Evolutionary conservation across 2,797 vertebrate genomes (phyloP).

Genomic region (Sphaeramia orbicularis): DNA sequence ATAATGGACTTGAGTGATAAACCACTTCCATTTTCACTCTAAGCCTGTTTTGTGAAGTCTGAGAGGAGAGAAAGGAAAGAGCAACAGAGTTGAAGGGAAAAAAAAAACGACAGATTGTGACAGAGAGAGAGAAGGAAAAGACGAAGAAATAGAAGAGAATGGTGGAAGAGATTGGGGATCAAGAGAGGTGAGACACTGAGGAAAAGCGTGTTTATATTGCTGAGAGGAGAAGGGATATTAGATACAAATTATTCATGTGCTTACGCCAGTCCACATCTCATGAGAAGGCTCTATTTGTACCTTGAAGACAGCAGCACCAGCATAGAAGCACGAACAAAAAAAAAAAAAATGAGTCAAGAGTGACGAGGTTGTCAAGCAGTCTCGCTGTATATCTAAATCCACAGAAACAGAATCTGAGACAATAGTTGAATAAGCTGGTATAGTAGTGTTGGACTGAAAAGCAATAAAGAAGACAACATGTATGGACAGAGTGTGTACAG

Average conservation of each 20-base stretch:
- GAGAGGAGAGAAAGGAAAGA: conserved; percentile 12
- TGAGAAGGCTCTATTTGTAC: conserved; percentile 58
- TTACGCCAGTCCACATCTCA: conserved; percentile 55
- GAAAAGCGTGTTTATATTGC: conserved; percentile 68
- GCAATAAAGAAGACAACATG: not conserved
- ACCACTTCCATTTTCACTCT: conserved; percentile 55
- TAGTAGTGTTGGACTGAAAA: conserved; percentile 5
- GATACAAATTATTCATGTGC: conserved; percentile 81
- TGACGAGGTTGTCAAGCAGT: conserved; percentile 18
- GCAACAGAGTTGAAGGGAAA: not conserved
- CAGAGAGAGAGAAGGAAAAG: conserved; percentile 32
- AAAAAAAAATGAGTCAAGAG: not conserved
- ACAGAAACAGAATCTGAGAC: not conserved
- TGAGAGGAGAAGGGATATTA: conserved; percentile 73
- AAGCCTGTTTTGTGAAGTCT: conserved; percentile 59
- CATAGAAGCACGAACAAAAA: conserved; percentile 13
- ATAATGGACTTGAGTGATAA: conserved; percentile 62
- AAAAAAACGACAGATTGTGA: conserved; percentile 14
- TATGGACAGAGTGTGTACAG: not conserved
- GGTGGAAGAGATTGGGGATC: conserved; percentile 31
- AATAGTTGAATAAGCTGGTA: not conserved
- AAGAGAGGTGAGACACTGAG: conserved; percentile 59
- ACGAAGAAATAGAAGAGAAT: too few relatives aligned
- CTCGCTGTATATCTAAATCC: conserved; percentile 19
- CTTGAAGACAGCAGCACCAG: conserved; percentile 61